Evolutionary conservation across 2,888 invertebrate genomes (phyloP).

Genomic region (Caenorhabditis uteleia): DNA sequence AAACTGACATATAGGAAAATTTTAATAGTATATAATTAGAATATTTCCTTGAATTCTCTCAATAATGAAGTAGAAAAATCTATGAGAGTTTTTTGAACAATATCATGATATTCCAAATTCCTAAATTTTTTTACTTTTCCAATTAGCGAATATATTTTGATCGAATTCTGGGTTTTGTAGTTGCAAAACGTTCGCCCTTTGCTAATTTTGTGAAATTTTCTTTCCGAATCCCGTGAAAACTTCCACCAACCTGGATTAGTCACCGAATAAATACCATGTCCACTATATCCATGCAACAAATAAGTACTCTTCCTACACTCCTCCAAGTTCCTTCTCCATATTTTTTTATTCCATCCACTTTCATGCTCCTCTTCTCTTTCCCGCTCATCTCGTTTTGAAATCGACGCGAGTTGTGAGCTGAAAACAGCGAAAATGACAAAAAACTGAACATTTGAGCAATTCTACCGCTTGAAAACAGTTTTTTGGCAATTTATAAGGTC

Average conservation of each 20-base stretch:
- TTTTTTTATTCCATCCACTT: conserved; percentile 32
- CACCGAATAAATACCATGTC: conserved; percentile 55
- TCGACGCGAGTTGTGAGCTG: conserved; percentile 8
- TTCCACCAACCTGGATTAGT: conserved; percentile 45
- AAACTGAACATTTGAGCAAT: background rate
- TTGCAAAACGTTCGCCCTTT: no score
- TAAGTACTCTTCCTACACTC: conserved; percentile 42
- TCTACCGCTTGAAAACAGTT: conserved; percentile 26
- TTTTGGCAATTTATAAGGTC: conserved; percentile 55
- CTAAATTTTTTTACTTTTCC: no score
- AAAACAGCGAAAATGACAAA: conserved; percentile 3
- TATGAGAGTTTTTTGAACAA: no score
- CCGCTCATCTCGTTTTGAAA: conserved; percentile 13
- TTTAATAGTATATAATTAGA: no score
- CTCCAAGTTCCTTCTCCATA: conserved; percentile 26
- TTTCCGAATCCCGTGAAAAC: no score
- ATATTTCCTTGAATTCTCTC: no score
- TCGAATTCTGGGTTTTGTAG: no score
- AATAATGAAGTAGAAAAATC: no score
- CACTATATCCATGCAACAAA: conserved; percentile 54
- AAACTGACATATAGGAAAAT: no score
- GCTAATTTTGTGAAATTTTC: no score
- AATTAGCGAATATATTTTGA: no score
- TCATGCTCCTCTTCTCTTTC: conserved; percentile 24
- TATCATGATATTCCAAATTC: no score